Base-by-base conservation (phyloP, 1,140 invertebrate species). In the Trypoxylus dichotomus region DNA sequence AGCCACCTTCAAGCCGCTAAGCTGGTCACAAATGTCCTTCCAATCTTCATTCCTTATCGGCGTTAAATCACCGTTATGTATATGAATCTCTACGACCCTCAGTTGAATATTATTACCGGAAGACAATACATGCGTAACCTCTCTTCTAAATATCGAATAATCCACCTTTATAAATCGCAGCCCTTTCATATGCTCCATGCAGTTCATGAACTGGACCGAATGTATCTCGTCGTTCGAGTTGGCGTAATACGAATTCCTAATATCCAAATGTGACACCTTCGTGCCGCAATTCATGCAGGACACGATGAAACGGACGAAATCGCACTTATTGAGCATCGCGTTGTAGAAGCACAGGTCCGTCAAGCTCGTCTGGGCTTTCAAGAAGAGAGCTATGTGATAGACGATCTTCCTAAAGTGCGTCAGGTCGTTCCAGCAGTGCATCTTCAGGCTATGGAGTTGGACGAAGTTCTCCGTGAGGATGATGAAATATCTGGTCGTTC, bases 401-500 rank as follows among this genome's bases (percentile, higher is more conserved):
- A 75, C 43, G 42, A 75, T 75, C 21, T 75, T 75, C 24, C 41
- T 54, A 11, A 75, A 54, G 7, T 42, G 74, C 2, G 74, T 54
- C 42, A 75, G 27, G 6, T 75, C 74, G 43, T 75, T 47, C 74
- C 74, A 75, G 24, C 41, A 75, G n/a, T 75, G 74, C 43, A 75
- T 47, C 25, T 43, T 75, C 10, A 75, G 25, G 24, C 74, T 75
- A n/a, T 27, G 32, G 32, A 75, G 41, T 54, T 75, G 74, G 21
- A 75, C 74, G n/a, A 75, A 54, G 11, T 75, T 75, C n/a, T 75
- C 74, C 13, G 74, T 75, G 3, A 75, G 43, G 41, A 75, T 75
- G 11, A 47, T 75, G n/a, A 75, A 75, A 15, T 47, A 75, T 54
- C 74, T 75, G 15, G 41, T 47, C 1, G 74, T 54, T 54, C 74